Percentiles rank a stretch among this genome's conserved stretches.
Evolutionary conservation across 2,888 invertebrate species (phyloP).

Genomic region (Nomada hirtipes): DNA sequence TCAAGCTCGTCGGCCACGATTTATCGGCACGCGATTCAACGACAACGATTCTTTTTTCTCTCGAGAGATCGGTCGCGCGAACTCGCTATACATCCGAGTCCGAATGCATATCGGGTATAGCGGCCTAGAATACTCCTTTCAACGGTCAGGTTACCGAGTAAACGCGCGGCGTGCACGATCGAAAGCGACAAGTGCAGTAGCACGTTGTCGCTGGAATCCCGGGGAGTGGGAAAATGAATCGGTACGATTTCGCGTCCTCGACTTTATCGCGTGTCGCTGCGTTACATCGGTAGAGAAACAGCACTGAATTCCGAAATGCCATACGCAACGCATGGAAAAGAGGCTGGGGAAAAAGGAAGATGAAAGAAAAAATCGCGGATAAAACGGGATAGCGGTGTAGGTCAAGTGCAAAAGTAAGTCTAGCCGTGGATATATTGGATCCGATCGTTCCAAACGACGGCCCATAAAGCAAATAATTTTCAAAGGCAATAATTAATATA

Average conservation of each 20-base stretch:
- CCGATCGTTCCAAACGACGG: not conserved
- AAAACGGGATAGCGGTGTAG: no score
- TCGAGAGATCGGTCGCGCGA: not conserved
- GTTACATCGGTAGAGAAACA: constrained; percentile 30
- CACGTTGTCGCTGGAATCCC: constrained; percentile 56
- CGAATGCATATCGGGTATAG: constrained; percentile 46
- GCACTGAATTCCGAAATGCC: not conserved
- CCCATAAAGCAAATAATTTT: constrained; percentile 31
- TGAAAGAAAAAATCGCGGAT: no score
- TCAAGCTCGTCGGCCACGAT: constrained; percentile 14
- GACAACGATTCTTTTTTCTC: not conserved
- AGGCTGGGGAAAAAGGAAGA: no score
- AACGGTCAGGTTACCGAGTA: constrained; percentile 70
- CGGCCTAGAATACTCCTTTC: constrained; percentile 75
- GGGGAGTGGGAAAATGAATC: constrained; percentile 45
- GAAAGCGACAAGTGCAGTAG: constrained; percentile 65
- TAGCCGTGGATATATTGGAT: not conserved
- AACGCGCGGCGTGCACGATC: constrained; percentile 50
- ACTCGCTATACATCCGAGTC: constrained; percentile 35
- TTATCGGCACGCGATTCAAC: constrained; percentile 28
- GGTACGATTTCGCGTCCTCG: constrained; percentile 54
- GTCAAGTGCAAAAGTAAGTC: no score
- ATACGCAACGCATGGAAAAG: no score
- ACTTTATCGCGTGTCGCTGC: constrained; percentile 35
- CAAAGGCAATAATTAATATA: constrained; percentile 76